A percentile compares a stretch with the other conserved stretches of the same genome.
Conservation (phyloP, 2,113 vertebrate genomes). For the Anser cygnoides region DNA sequence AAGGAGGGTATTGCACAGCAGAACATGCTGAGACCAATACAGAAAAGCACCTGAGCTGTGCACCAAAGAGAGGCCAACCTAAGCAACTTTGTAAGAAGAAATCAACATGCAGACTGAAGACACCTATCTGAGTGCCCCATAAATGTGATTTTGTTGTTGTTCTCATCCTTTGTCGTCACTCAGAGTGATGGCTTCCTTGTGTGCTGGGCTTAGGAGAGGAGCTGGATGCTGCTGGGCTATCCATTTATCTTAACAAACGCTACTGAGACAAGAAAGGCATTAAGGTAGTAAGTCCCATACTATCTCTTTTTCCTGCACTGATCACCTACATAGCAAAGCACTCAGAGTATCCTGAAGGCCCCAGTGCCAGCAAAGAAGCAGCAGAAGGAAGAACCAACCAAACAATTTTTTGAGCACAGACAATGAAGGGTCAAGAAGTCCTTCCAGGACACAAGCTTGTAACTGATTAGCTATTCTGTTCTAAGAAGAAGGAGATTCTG, state of each 20-base stretch:
- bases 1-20: background rate
- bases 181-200: background rate
- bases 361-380: background rate
- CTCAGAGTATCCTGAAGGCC: background rate
- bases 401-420: background rate
- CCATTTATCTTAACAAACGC: background rate
- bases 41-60: background rate
- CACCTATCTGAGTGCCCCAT: background rate
- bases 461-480: background rate
- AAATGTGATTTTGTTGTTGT: background rate
- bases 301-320: background rate
- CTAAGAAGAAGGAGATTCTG: background rate
- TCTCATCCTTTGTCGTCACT: background rate
- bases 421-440: accelerated
- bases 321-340: background rate
- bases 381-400: background rate
- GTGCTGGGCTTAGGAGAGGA: background rate
- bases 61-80: background rate
- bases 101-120: background rate
- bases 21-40: background rate
- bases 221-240: background rate
- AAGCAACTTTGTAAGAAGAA: background rate
- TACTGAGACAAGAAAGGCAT: background rate
- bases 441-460: background rate
- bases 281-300: background rate